A percentile compares a stretch with the other conserved stretches of the same genome.
These are phyloP conservation scores for Cactoblastis cactorum DNA, from an alignment of 2,888 invertebrate species.

Conservation along the genomic window DNA sequence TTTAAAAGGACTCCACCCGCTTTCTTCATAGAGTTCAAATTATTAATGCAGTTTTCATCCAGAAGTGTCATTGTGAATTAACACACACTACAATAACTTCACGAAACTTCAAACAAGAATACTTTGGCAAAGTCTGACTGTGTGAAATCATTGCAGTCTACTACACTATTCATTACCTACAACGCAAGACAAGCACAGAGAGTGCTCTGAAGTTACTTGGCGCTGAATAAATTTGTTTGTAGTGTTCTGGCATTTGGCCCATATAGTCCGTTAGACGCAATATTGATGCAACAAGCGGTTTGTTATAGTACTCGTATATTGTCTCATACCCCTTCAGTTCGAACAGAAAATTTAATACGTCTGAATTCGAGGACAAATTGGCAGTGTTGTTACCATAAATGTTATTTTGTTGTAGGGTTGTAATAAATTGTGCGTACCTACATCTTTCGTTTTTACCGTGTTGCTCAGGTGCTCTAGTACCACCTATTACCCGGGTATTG, in stretches of 20 bases:
- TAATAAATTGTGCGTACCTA: constrained; percentile 13
- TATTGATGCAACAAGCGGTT: constrained; percentile 23
- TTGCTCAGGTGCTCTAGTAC: constrained; percentile 33
- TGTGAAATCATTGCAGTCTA: constrained; percentile 2
- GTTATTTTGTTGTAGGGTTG: constrained; percentile 15
- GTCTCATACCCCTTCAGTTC: constrained; percentile 8
- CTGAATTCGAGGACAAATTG: constrained; percentile 19
- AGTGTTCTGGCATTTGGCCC: constrained; percentile 2
- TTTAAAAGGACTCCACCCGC: constrained; percentile 6
- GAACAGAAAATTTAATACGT: constrained; percentile 15
- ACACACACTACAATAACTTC: constrained; percentile 13
- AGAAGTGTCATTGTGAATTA: constrained; percentile 9
- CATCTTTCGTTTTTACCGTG: constrained; percentile 23
- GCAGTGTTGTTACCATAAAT: constrained; percentile 13
- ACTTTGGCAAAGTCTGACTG: constrained; percentile 12
- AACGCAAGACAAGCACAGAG: not conserved
- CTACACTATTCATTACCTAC: constrained; percentile 4
- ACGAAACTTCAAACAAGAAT: constrained; percentile 14
- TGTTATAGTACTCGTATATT: constrained; percentile 15
- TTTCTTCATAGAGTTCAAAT: constrained; percentile 11
- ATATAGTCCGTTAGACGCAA: constrained; percentile 14
- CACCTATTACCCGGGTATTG: constrained; percentile 32
- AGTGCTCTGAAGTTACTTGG: not conserved
- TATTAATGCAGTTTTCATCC: constrained; percentile 3
- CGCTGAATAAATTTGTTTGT: constrained; percentile 7